These are phyloP conservation scores for Azorinus chamasolen DNA, from an alignment of 2,888 invertebrate genomes.

Conservation along the genomic window DNA sequence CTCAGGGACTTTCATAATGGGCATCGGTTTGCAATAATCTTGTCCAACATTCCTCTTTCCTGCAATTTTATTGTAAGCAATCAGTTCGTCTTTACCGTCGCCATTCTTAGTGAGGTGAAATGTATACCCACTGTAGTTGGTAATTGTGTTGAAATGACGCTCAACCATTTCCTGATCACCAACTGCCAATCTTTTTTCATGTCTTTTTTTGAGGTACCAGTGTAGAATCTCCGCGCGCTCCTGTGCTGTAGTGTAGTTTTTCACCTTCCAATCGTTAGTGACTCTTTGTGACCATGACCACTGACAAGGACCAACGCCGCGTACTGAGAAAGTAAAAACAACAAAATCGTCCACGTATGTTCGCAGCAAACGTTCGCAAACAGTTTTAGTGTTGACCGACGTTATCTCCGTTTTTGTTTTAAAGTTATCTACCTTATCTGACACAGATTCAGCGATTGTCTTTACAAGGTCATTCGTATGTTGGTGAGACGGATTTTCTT, in stretches of 20 bases:
- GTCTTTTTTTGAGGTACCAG: not conserved
- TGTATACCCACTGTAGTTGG: conserved; percentile 1
- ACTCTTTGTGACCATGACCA: too few species aligned
- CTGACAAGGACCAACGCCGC: too few species aligned
- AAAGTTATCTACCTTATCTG: not conserved
- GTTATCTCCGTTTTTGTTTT: not conserved
- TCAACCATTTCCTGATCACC: conserved; percentile 1
- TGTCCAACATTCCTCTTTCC: not conserved
- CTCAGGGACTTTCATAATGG: conserved; percentile 43
- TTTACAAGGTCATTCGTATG: not conserved
- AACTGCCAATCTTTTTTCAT: not conserved
- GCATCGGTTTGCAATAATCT: not conserved
- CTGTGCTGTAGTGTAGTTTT: too few species aligned
- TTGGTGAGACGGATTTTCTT: not conserved
- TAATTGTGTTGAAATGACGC: conserved; percentile 5
- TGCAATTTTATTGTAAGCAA: not conserved
- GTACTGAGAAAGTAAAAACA: too few species aligned
- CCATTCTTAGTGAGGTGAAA: not conserved
- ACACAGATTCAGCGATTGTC: not conserved
- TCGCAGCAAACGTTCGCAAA: too few species aligned
- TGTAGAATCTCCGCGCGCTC: too few species aligned
- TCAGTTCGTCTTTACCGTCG: not conserved
- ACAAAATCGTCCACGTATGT: too few species aligned
- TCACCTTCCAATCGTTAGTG: too few species aligned
- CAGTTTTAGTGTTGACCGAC: too few species aligned